A percentile compares a stretch with the other conserved stretches of the same genome.
These are phyloP conservation scores for Megaustenia siamemsis DNA, from an alignment of 2,888 invertebrate genomes.

Conservation along the genomic window DNA sequence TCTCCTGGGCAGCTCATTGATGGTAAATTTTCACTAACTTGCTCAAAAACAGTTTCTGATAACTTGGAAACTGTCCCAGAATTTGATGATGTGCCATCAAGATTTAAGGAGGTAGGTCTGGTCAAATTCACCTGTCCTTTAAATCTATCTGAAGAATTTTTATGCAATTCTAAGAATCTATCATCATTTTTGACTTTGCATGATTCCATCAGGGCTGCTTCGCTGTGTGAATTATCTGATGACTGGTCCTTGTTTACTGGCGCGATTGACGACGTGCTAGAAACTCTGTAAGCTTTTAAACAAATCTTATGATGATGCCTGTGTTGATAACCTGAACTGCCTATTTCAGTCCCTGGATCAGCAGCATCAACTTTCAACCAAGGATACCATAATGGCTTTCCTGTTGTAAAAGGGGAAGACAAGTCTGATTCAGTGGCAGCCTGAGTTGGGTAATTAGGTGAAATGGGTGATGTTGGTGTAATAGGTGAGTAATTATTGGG, in stretches of 20 bases:
- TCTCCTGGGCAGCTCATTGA: neutral
- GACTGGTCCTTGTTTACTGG: neutral
- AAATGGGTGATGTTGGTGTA: constrained; percentile 51
- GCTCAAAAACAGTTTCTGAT: neutral
- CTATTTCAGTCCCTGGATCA: neutral
- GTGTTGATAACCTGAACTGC: neutral
- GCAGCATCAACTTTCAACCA: constrained; percentile 42
- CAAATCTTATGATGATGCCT: neutral
- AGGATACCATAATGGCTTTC: constrained; percentile 50
- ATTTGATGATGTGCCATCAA: neutral
- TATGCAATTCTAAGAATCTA: neutral
- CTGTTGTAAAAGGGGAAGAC: constrained; percentile 17
- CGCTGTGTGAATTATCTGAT: neutral
- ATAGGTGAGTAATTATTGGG: constrained; percentile 50
- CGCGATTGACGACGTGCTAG: neutral
- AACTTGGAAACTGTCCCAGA: constrained; percentile 14
- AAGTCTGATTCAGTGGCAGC: neutral
- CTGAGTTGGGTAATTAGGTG: constrained; percentile 32
- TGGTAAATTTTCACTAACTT: neutral
- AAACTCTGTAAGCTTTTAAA: neutral
- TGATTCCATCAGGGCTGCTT: neutral
- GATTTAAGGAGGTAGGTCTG: neutral
- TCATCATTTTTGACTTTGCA: neutral
- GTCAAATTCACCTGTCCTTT: neutral
- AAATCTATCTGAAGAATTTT: neutral